Conservation (phyloP, 2,113 vertebrate genomes). For the Anhinga rufa region DNA sequence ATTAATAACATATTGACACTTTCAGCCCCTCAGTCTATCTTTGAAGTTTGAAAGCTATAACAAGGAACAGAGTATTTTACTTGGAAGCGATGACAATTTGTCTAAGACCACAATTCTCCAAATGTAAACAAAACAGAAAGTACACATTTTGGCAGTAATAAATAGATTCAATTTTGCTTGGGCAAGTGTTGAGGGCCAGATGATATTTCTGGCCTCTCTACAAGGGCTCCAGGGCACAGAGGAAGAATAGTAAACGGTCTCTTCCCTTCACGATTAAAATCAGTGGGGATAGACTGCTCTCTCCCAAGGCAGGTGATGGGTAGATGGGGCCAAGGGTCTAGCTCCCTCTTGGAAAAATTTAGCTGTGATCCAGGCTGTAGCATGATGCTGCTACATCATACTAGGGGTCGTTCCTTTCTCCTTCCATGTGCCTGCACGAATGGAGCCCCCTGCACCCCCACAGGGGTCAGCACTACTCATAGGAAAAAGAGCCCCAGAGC, state of each 20-base stretch:
- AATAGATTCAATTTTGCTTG: background rate
- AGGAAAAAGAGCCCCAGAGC: background rate
- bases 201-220: background rate
- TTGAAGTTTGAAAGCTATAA: slow-evolving; percentile 13
- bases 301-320: background rate
- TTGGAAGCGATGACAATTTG: background rate
- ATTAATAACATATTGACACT: slow-evolving; percentile 57
- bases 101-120: background rate
- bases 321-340: background rate
- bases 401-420: background rate
- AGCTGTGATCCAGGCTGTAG: background rate
- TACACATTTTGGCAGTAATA: background rate
- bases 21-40: background rate
- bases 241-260: background rate
- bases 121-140: background rate
- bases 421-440: accelerated
- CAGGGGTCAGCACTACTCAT: background rate
- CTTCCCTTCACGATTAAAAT: background rate
- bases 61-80: slow-evolving; percentile 15
- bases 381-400: background rate
- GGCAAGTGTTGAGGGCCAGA: background rate
- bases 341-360: background rate
- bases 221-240: background rate
- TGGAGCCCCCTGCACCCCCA: background rate
- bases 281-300: background rate